Base-by-base conservation (phyloP, 2,797 vertebrate species). In the Micrastur ruficollis region DNA sequence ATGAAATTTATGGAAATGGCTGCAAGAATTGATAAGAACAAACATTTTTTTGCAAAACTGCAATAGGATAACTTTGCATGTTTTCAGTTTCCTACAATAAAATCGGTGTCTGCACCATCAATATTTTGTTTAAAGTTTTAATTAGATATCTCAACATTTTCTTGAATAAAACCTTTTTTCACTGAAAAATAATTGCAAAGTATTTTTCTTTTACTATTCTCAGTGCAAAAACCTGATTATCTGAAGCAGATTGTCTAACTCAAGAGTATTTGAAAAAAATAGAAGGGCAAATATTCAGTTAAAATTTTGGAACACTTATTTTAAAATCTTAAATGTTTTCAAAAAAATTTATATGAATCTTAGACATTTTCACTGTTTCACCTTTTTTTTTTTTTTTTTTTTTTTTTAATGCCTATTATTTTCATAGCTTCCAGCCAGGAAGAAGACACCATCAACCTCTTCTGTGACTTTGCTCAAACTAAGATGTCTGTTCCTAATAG, bases 1-100 rank as follows among this genome's bases (percentile, higher is more conserved):
- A 66, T 66, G 31, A 87, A 86, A 83, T 88, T 74, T 32, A 42
- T 72, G 61, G 56, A 53, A 91, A n/a, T 55, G 40, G 40, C 63
- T 82, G 53, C 73, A 81, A 36, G 66, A 90, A 72, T n/a, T 72
- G 49, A 84, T 74, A 78, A 86, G 66, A 67, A 50, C 20, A 25
- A 79, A 40, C 4, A 3, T 32, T 59, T 34, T 53, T 75, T 68
- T 19, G 2, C 14, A 42, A 7, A 72, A 29, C 25, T 58, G 40
- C 18, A 42, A 8, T 19, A 49, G 21, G 5, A 50, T 58, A 42
- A 59, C 4, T 63, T 63, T 49, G 16, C 61, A 21, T 3, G 1
- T 22, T 36, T n/a, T 31, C 56, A 29, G 13, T 34, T 79, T 50
- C 29, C 21, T 40, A 23, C 32, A 66, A 53, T 11, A 82, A 80